Conservation (phyloP, 2,888 invertebrate species). For the Marasmarcha lunaedactyla region DNA sequence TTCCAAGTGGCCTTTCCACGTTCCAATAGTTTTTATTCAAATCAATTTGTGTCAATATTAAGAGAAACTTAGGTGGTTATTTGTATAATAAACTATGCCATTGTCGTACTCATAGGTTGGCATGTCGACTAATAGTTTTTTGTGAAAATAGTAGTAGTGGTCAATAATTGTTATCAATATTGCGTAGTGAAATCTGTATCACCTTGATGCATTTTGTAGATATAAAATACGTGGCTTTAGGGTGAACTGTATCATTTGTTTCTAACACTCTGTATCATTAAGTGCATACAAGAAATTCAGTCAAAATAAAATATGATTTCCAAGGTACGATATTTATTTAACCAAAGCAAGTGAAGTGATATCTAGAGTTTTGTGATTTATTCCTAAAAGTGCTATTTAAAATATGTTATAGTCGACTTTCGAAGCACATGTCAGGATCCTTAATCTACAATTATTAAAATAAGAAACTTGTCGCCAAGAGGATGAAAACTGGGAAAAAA, state of each 20-base stretch:
- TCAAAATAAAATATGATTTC: constrained; percentile 36
- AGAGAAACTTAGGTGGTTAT: constrained; percentile 27
- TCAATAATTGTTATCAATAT: constrained; percentile 7
- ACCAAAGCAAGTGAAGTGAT: too few species aligned
- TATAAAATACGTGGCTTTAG: constrained; percentile 48
- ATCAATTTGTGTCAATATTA: constrained; percentile 29
- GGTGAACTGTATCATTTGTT: constrained; percentile 42
- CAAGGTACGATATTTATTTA: constrained; percentile 31
- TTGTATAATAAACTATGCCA: constrained; percentile 27
- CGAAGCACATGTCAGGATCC: too few species aligned
- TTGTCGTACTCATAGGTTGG: constrained; percentile 27
- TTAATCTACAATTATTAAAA: too few species aligned
- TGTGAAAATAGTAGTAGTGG: neutral
- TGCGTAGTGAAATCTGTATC: constrained; percentile 53
- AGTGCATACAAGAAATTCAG: constrained; percentile 21
- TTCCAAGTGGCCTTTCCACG: constrained; percentile 11
- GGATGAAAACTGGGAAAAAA: too few species aligned
- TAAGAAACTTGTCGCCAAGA: too few species aligned
- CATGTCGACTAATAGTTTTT: neutral
- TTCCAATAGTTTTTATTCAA: constrained; percentile 22
- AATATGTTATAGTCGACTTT: too few species aligned
- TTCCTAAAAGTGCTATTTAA: too few species aligned
- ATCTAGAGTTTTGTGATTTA: too few species aligned
- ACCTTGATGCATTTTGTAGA: constrained; percentile 48
- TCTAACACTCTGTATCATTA: constrained; percentile 28